phyloP scores from a whole-genome alignment of 2,888 invertebrate genomes.

The Drosophila dives region DNA sequence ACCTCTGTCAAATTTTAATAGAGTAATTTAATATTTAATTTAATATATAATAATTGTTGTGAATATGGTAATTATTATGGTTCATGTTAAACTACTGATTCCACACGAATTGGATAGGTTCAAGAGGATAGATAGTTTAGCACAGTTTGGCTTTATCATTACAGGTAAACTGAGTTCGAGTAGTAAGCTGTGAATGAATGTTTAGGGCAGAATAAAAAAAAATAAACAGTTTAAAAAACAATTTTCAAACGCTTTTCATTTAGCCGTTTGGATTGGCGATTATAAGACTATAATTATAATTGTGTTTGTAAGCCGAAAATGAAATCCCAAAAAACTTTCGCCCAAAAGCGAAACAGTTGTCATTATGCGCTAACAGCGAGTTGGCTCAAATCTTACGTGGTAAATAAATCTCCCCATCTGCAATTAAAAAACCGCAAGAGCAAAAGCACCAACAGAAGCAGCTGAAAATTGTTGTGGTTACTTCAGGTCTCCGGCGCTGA shows the following conservation, averaged over 20 bases:
- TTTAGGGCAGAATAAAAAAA: conserved; percentile 32
- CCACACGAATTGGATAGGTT: conserved; percentile 28
- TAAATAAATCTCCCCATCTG: background rate
- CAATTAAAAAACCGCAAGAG: conserved; percentile 61
- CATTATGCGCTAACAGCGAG: conserved; percentile 61
- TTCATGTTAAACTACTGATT: background rate
- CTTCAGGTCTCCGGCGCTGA: conserved; percentile 7
- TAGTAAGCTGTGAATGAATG: conserved; percentile 55
- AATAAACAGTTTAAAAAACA: conserved; percentile 30
- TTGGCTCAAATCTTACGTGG: conserved; percentile 59
- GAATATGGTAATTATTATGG: background rate
- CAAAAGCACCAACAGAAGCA: conserved; percentile 2
- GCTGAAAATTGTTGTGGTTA: conserved; percentile 26
- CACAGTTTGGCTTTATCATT: conserved; percentile 4
- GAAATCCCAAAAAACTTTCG: conserved; percentile 60
- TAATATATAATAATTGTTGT: background rate
- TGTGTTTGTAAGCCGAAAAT: conserved; percentile 38
- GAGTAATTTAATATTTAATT: background rate
- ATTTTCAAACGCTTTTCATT: conserved; percentile 42
- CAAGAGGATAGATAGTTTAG: conserved; percentile 10
- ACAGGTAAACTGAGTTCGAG: conserved; percentile 67
- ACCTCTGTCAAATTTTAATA: background rate
- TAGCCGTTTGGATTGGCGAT: conserved; percentile 41
- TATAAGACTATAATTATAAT: conserved; percentile 68
- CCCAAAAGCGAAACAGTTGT: conserved; percentile 65